phyloP scores from a whole-genome alignment of 2,888 invertebrate genomes.

The Frankliniella fusca region DNA sequence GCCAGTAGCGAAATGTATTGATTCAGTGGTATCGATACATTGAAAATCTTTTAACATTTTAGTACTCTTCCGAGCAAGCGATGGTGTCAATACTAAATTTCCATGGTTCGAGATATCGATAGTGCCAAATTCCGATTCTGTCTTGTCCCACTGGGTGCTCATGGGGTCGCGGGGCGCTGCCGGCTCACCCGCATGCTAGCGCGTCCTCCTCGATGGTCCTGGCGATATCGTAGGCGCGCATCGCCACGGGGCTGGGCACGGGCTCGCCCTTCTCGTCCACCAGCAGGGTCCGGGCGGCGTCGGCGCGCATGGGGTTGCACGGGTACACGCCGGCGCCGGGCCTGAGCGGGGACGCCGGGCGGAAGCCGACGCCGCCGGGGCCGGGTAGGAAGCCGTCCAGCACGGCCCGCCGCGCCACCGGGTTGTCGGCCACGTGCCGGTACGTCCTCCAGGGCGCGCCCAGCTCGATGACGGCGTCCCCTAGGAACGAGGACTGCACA shows the following conservation, averaged over 20 bases:
- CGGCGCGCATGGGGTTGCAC: not conserved
- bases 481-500: slow-evolving; percentile 4
- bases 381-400: not conserved
- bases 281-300: slow-evolving; percentile 9
- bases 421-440: slow-evolving; percentile 19
- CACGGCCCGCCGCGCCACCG: not conserved
- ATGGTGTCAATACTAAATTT: too few relatives aligned
- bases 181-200: not conserved
- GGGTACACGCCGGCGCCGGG: not conserved
- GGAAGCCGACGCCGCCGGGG: not conserved
- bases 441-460: slow-evolving; percentile 3
- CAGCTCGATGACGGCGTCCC: slow-evolving; percentile 3
- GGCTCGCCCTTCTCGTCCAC: not conserved
- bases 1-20: too few relatives aligned
- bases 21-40: too few relatives aligned
- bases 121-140: too few relatives aligned
- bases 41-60: too few relatives aligned
- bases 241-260: not conserved
- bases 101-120: too few relatives aligned
- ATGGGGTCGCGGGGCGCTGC: not conserved
- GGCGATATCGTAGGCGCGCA: not conserved
- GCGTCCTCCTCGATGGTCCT: not conserved
- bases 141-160: too few relatives aligned
- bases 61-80: too few relatives aligned
- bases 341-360: not conserved